Conservation (phyloP, 2,888 invertebrate species). For the Tachina fera region DNA sequence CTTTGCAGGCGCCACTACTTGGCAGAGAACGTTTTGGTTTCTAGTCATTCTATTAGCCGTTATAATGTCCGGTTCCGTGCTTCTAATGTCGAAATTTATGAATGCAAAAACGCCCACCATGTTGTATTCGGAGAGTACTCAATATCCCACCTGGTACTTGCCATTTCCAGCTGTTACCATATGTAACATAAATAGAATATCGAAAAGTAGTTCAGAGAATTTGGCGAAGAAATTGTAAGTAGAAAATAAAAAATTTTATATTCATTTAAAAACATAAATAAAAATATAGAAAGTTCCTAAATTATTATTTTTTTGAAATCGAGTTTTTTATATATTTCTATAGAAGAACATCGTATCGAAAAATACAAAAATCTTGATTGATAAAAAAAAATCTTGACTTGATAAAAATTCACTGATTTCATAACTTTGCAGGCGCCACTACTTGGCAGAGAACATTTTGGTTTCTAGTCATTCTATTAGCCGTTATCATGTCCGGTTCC, state of each 20-base stretch:
- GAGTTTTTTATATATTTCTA: too few relatives aligned
- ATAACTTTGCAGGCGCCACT: slow-evolving; percentile 76
- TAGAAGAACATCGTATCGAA: too few relatives aligned
- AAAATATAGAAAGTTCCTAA: too few relatives aligned
- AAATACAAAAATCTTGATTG: too few relatives aligned
- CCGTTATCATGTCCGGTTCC: slow-evolving; percentile 83
- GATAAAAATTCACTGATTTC: too few relatives aligned
- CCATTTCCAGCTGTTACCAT: slow-evolving; percentile 85
- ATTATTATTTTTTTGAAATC: too few relatives aligned
- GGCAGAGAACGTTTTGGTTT: slow-evolving; percentile 84
- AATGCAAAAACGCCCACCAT: slow-evolving; percentile 85
- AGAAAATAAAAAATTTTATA: neutral
- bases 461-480: slow-evolving; percentile 84
- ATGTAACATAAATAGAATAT: slow-evolving; percentile 84
- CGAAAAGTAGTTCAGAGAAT: slow-evolving; percentile 77
- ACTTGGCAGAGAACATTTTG: slow-evolving; percentile 82
- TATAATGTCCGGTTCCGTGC: slow-evolving; percentile 83
- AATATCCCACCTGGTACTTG: slow-evolving; percentile 83
- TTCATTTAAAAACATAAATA: neutral
- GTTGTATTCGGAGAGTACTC: slow-evolving; percentile 84
- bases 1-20: slow-evolving; percentile 77
- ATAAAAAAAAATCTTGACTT: too few relatives aligned
- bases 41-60: slow-evolving; percentile 84
- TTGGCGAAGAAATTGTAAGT: slow-evolving; percentile 82
- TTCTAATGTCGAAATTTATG: slow-evolving; percentile 85